phyloP scores from a whole-genome alignment of 1,140 invertebrate genomes.

The Zeugodacus cucurbitae region DNA sequence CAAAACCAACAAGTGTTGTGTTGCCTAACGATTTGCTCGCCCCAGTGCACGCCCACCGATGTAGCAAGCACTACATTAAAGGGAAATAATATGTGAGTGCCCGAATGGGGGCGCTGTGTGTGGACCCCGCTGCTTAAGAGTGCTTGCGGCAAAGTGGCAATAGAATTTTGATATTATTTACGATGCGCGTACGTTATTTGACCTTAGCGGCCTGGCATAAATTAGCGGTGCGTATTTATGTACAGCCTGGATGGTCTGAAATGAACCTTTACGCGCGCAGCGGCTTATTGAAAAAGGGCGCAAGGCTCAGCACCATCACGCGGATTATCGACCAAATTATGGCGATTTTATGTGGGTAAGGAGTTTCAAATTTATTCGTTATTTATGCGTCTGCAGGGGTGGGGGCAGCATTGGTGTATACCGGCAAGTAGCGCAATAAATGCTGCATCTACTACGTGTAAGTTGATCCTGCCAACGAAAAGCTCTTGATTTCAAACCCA shows the following conservation, averaged over 20 bases:
- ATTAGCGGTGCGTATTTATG: not conserved
- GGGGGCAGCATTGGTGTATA: too few species aligned
- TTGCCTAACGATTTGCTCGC: slow-evolving; percentile 1
- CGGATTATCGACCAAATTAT: not conserved
- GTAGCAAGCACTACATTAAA: not conserved
- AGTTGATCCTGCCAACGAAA: not conserved
- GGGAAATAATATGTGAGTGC: not conserved
- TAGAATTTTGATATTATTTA: slow-evolving; percentile 27
- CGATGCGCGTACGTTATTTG: slow-evolving; percentile 17
- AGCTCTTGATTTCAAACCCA: not conserved
- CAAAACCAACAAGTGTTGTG: not conserved
- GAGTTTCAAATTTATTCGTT: not conserved
- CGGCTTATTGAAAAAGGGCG: not conserved
- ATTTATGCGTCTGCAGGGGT: not conserved
- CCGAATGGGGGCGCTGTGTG: not conserved
- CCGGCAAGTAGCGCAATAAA: not conserved
- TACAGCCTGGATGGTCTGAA: not conserved
- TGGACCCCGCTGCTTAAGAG: not conserved
- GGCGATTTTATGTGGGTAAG: not conserved
- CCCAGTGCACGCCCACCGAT: not conserved
- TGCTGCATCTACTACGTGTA: not conserved
- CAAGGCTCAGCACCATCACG: not conserved
- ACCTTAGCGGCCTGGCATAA: slow-evolving; percentile 2
- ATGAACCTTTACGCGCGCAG: not conserved
- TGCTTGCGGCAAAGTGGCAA: not conserved